phyloP scores from a whole-genome alignment of 2,113 vertebrate genomes.

The Cyanocitta stelleri region DNA sequence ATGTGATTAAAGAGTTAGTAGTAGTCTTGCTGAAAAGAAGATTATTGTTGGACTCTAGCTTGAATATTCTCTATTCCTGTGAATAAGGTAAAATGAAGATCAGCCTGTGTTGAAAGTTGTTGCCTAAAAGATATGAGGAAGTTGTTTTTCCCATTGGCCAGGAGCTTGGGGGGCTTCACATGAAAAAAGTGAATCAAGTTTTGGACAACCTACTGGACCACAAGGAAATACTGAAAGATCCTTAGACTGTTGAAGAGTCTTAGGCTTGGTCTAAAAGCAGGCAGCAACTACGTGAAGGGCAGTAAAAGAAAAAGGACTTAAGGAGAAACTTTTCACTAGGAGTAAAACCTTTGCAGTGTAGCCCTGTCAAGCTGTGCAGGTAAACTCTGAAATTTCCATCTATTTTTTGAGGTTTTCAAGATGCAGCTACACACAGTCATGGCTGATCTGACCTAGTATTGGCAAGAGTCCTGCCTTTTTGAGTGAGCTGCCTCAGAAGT shows the following conservation, averaged over 20 bases:
- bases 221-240: neutral
- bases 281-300: neutral
- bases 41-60: neutral
- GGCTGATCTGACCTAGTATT: neutral
- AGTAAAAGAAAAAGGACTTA: neutral
- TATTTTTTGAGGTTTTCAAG: neutral
- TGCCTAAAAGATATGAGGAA: neutral
- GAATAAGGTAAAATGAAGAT: neutral
- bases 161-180: neutral
- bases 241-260: neutral
- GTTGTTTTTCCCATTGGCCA: neutral
- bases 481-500: neutral
- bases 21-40: neutral
- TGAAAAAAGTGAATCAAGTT: neutral
- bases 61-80: neutral
- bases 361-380: neutral
- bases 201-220: neutral
- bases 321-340: neutral
- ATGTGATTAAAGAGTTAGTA: neutral
- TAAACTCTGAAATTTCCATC: neutral
- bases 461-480: neutral
- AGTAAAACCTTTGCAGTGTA: neutral
- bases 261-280: neutral
- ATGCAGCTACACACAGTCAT: neutral
- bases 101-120: neutral